A percentile compares a stretch with the other conserved stretches of the same genome.
These are phyloP conservation scores for Helicoverpa assulta DNA, from an alignment of 2,888 invertebrate species.

Conservation along the genomic window DNA sequence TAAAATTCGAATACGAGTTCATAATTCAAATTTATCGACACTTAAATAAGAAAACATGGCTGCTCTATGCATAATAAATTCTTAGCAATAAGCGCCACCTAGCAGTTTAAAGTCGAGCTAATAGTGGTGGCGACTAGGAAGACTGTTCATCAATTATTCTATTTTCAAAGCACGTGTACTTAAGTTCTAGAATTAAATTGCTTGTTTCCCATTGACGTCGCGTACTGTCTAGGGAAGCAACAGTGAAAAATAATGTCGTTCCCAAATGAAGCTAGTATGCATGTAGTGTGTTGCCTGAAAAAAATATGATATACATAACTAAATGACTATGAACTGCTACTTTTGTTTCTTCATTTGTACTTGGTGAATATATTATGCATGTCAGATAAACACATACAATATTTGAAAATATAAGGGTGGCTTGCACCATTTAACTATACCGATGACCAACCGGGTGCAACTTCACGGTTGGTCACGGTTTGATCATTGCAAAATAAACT, in stretches of 20 bases:
- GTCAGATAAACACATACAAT: too few species aligned
- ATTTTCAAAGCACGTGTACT: slow-evolving; percentile 38
- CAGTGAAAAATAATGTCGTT: not conserved
- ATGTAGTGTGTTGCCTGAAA: too few species aligned
- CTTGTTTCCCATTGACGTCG: slow-evolving; percentile 7
- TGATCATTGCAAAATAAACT: too few species aligned
- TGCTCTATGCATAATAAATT: slow-evolving; percentile 32
- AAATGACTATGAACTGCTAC: too few species aligned
- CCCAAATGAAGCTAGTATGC: too few species aligned
- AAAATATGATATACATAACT: too few species aligned
- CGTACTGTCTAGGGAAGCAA: not conserved
- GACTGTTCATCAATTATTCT: slow-evolving; percentile 51
- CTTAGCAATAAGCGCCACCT: slow-evolving; percentile 19
- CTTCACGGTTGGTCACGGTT: too few species aligned
- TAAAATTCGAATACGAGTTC: not conserved
- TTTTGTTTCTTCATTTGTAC: too few species aligned
- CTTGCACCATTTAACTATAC: too few species aligned
- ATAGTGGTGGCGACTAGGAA: slow-evolving; percentile 16
- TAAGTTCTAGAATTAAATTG: slow-evolving; percentile 22
- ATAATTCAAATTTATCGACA: slow-evolving; percentile 13
- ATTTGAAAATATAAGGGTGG: too few species aligned
- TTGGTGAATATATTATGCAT: too few species aligned
- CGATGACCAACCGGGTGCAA: too few species aligned
- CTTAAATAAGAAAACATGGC: slow-evolving; percentile 1
- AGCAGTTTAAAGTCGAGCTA: slow-evolving; percentile 24